phyloP scores from a whole-genome alignment of 1,140 invertebrate species.

The Macrosteles quadrilineatus region DNA sequence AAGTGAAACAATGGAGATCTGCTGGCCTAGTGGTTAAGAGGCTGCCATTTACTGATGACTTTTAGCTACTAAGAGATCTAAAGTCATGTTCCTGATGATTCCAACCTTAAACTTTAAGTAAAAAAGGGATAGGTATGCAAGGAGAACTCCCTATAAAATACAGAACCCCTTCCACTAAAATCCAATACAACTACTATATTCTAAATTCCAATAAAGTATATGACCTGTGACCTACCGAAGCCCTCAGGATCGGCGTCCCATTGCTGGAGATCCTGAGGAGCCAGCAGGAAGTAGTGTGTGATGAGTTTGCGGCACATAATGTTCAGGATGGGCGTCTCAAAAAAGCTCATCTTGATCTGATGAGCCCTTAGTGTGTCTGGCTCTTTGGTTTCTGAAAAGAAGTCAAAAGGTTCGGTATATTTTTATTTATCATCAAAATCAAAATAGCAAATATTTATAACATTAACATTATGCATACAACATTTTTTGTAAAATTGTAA shows the following conservation, averaged over 20 bases:
- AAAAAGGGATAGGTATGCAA: no score
- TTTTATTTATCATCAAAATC: not conserved
- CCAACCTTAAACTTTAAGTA: no score
- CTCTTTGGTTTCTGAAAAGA: constrained; percentile 52
- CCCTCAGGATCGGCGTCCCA: constrained; percentile 91
- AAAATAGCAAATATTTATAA: not conserved
- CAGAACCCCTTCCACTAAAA: no score
- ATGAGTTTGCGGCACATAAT: constrained; percentile 84
- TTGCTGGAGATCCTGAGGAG: constrained; percentile 76
- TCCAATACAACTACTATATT: no score
- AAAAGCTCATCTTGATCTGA: constrained; percentile 70
- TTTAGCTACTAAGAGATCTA: no score
- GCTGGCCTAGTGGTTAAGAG: no score
- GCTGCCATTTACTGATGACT: no score
- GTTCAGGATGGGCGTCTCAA: constrained; percentile 65
- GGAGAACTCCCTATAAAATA: no score
- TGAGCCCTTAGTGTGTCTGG: constrained; percentile 60
- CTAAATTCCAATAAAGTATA: no score
- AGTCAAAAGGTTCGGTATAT: constrained; percentile 34
- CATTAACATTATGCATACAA: not conserved
- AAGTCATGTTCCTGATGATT: no score
- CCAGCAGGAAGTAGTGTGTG: constrained; percentile 85
- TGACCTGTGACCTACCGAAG: constrained; percentile 74
- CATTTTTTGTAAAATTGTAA: not conserved
- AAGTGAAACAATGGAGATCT: no score